Base-by-base conservation (phyloP, 2,888 invertebrate genomes). In the Sesia apiformis region DNA sequence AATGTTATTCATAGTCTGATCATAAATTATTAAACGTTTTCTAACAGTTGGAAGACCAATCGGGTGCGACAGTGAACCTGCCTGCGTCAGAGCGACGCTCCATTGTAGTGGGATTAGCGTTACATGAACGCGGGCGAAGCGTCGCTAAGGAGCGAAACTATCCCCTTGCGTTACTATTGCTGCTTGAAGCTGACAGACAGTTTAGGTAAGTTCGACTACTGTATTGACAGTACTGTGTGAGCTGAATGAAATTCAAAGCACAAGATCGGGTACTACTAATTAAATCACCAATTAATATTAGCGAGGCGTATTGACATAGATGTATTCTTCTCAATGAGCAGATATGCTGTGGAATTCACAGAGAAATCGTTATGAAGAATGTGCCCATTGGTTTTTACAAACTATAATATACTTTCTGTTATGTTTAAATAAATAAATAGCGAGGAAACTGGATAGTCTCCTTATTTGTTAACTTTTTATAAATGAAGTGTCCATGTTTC, bases 141-240 rank as follows among this genome's bases (percentile, higher is more conserved):
- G 93, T 94, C 0, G 82, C 95, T 61, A 92, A 92, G 66, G 81
- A 84, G 5, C 90, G 91, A 57, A 91, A 95, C 65, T 93, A 92
- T 67, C 87, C 94, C 0, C 91, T 93, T 23, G 95, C 96, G 0
- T 75, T 96, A 4, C 90, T 96, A 4, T 86, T 95, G 60, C 87
- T 96, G 38, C 79, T 96, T 23, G 96, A 96, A 71, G 95, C 96
- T 0, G 96, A 96, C 67, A 87, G 92, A 50, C 93, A 93, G 69
- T 93, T 94, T 69, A 91, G 90, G 91, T 93, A 70, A 64, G 61
- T 38, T 46, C 39, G 38, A n/a, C n/a, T 39, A 42, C 6, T 23
- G 23, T 23, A 2, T 23, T 23, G 23, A 23, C 23, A 23, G 2
- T 23, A 23, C 23, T 23, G 1, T 23, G 23, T 23, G 23, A 23